Percentiles rank a stretch among this genome's conserved stretches.
These are phyloP conservation scores for Acleris emargana DNA, from an alignment of 2,888 invertebrate genomes.

Conservation along the genomic window DNA sequence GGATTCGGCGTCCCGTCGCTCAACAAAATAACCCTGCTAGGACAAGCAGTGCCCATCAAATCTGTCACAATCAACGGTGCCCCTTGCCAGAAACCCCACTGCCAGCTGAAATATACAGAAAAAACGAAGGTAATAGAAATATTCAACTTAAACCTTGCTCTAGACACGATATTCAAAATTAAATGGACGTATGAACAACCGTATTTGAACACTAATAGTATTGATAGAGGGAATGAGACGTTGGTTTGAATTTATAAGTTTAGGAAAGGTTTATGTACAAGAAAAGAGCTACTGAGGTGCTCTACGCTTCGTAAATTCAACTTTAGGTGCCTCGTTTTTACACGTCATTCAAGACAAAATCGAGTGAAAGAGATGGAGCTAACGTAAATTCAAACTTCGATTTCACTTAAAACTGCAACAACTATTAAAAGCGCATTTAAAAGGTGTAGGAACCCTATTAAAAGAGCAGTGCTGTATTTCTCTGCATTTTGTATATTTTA, in stretches of 20 bases:
- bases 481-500: no score
- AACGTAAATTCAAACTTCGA: no score
- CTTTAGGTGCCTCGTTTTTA: no score
- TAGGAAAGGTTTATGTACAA: not conserved
- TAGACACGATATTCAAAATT: constrained; percentile 66
- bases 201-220: constrained; percentile 6
- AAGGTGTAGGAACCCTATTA: no score
- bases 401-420: no score
- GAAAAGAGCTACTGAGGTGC: no score
- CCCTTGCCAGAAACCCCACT: constrained; percentile 52
- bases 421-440: no score
- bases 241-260: constrained; percentile 7
- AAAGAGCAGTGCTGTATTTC: no score
- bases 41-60: constrained; percentile 52
- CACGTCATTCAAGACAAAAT: no score
- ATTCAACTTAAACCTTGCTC: constrained; percentile 55
- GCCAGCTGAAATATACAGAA: constrained; percentile 54
- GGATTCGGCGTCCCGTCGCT: constrained; percentile 73
- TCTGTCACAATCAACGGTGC: constrained; percentile 58
- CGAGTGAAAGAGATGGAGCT: no score
- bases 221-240: constrained; percentile 20
- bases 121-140: constrained; percentile 56
- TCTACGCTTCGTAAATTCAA: no score
- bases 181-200: constrained; percentile 57
- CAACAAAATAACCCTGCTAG: constrained; percentile 58